Base-by-base conservation (phyloP, 2,113 vertebrate genomes). In the Vulpes vulpes region DNA sequence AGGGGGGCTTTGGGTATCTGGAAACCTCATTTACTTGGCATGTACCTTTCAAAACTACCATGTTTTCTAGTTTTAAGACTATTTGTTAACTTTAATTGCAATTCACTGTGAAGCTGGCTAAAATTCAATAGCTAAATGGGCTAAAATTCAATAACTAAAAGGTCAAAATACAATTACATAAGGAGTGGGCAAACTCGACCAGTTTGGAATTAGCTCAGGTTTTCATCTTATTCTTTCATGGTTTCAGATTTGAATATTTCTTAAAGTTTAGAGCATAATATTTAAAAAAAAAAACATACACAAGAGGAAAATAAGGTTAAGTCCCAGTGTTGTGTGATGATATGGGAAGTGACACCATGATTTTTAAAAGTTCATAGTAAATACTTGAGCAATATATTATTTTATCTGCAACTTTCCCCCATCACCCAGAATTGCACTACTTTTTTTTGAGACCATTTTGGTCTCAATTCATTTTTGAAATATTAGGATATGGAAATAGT, bases 131-230 rank as follows among this genome's bases (percentile, higher is more conserved):
- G 79, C 90, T 93, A 69, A 95, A 84, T 95, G 59, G 86, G 8
- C 30, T 93, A 83, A 96, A 86, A 73, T 69, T 92, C 20, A 95
- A 76, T 95, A 87, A 57, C 69, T 65, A 59, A 94, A 89, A 94
- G 55, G 81, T 97, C 78, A 95, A 59, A 95, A 83, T 88, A 64
- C 76, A 93, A 87, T 96, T 86, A 59, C 51, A 92, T 53, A 92
- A 96, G 27, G 69, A 76, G 55, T 57, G 64, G 71, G 64, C 80
- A 88, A 95, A n/a, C 38, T 51, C 17, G 38, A 25, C 62, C 19
- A 64, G 25, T 35, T 90, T 80, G 81, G 38, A 97, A 73, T 71
- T 69, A 74, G 22, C 90, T 94, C 27, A 57, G 3, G 62, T 86
- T 96, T 93, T 74, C 73, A 43, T 92, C 30, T 76, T 83, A 88